phyloP scores from a whole-genome alignment of 2,113 vertebrate genomes.

The Muscicapa adusta region DNA sequence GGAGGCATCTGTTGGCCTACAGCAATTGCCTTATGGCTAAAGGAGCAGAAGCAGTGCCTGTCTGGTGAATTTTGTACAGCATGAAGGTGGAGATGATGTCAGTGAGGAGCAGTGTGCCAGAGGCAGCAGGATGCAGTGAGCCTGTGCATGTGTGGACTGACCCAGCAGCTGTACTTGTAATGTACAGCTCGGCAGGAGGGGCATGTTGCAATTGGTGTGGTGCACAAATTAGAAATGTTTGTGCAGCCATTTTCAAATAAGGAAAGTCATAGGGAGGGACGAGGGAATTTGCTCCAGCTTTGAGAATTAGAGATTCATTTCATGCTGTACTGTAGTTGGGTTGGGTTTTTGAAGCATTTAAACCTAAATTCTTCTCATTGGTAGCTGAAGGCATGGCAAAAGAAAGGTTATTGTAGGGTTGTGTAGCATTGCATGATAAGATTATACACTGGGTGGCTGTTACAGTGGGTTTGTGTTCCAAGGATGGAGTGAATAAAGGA shows the following conservation, averaged over 20 bases:
- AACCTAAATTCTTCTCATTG: background rate
- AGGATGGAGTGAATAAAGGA: slow-evolving; percentile 25
- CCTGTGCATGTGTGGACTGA: background rate
- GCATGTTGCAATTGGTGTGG: background rate
- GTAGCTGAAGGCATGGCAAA: background rate
- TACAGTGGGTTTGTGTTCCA: slow-evolving; percentile 23
- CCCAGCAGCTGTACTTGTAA: background rate
- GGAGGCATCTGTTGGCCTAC: background rate
- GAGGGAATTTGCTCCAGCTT: background rate
- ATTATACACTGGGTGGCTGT: slow-evolving; percentile 33
- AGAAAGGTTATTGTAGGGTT: slow-evolving; percentile 17
- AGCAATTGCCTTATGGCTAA: background rate
- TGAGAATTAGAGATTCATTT: background rate
- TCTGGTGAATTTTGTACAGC: background rate
- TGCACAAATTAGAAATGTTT: background rate
- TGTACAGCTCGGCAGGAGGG: background rate
- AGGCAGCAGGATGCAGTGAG: background rate
- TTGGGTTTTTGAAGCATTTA: background rate
- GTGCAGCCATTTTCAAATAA: background rate
- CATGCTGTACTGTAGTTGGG: background rate
- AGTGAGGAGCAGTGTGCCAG: background rate
- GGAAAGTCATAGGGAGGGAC: background rate
- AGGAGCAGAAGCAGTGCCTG: background rate
- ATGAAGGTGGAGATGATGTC: slow-evolving; percentile 5
- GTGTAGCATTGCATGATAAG: background rate